A percentile compares a stretch with the other conserved stretches of the same genome.
Conservation (phyloP, 2,888 invertebrate species). For the Mesorhabditis sp. region DNA sequence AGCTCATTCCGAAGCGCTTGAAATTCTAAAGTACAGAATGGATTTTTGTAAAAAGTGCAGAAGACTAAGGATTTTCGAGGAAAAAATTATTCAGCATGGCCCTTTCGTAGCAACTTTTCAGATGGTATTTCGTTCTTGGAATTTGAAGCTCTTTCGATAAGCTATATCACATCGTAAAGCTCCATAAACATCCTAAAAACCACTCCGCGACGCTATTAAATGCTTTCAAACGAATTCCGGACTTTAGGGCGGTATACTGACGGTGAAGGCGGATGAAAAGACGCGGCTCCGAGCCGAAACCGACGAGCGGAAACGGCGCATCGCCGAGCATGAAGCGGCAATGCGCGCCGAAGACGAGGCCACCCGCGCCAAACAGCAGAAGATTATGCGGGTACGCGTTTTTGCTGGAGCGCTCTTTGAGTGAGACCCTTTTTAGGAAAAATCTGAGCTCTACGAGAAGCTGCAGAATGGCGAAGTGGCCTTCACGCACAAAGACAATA, state of each 20-base stretch:
- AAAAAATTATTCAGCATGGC: too few relatives aligned
- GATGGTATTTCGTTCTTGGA: too few relatives aligned
- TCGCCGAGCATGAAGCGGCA: conserved; percentile 20
- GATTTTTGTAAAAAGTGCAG: too few relatives aligned
- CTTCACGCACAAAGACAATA: conserved; percentile 30
- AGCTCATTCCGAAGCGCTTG: too few relatives aligned
- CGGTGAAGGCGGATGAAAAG: conserved; percentile 21
- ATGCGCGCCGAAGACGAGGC: conserved; percentile 38
- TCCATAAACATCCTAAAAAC: too few relatives aligned
- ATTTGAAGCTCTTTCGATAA: too few relatives aligned
- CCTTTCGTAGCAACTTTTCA: too few relatives aligned
- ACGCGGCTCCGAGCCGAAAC: conserved; percentile 7
- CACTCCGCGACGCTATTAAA: too few relatives aligned
- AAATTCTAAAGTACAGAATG: too few relatives aligned
- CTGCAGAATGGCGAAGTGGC: conserved; percentile 33
- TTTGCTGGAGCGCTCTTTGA: not conserved
- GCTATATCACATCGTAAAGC: too few relatives aligned
- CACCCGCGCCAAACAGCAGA: conserved; percentile 7
- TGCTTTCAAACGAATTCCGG: too few relatives aligned
- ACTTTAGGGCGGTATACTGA: conserved; percentile 14
- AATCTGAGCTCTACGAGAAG: conserved; percentile 40
- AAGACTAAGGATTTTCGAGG: too few relatives aligned
- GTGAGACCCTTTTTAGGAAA: conserved; percentile 22
- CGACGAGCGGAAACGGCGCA: conserved; percentile 20
- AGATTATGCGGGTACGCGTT: conserved; percentile 13